Percentiles rank a stretch among this genome's conserved stretches.
Evolutionary conservation across 2,888 invertebrate genomes (phyloP).

Genomic region (Baronia brevicornis): DNA sequence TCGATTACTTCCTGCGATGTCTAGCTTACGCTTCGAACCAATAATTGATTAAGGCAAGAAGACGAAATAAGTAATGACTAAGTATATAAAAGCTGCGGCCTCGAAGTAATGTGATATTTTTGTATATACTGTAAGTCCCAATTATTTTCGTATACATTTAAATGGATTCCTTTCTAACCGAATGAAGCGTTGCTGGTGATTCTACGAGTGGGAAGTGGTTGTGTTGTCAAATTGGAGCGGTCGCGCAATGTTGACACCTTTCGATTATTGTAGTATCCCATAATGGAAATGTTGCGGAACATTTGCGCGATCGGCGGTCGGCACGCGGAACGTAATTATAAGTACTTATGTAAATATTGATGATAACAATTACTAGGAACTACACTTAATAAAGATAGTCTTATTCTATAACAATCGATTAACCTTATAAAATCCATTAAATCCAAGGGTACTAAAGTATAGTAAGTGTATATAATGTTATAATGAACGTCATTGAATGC

Average conservation of each 20-base stretch:
- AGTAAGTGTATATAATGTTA: slow-evolving; percentile 66
- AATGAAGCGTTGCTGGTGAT: slow-evolving; percentile 59
- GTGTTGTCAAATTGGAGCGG: slow-evolving; percentile 28
- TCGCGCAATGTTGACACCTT: slow-evolving; percentile 26
- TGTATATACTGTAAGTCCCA: slow-evolving; percentile 75
- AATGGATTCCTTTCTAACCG: slow-evolving; percentile 68
- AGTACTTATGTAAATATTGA: slow-evolving; percentile 68
- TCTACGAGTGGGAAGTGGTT: slow-evolving; percentile 34
- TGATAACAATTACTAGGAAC: slow-evolving; percentile 48
- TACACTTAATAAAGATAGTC: slow-evolving; percentile 51
- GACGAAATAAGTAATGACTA: slow-evolving; percentile 65
- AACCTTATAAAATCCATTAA: slow-evolving; percentile 64
- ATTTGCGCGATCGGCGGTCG: slow-evolving; percentile 19
- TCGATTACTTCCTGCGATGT: slow-evolving; percentile 48
- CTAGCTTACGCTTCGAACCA: slow-evolving; percentile 63
- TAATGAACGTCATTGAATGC: slow-evolving; percentile 58
- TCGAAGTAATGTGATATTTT: slow-evolving; percentile 76
- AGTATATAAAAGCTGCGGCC: slow-evolving; percentile 74
- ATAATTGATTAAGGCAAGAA: slow-evolving; percentile 61
- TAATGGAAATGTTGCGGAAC: slow-evolving; percentile 14
- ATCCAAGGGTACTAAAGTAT: slow-evolving; percentile 73
- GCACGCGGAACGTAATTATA: slow-evolving; percentile 39
- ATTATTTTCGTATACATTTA: slow-evolving; percentile 75
- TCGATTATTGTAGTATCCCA: slow-evolving; percentile 22
- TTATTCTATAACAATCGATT: slow-evolving; percentile 55